phyloP scores from a whole-genome alignment of 1,140 invertebrate genomes.

The Bombus turneri region DNA sequence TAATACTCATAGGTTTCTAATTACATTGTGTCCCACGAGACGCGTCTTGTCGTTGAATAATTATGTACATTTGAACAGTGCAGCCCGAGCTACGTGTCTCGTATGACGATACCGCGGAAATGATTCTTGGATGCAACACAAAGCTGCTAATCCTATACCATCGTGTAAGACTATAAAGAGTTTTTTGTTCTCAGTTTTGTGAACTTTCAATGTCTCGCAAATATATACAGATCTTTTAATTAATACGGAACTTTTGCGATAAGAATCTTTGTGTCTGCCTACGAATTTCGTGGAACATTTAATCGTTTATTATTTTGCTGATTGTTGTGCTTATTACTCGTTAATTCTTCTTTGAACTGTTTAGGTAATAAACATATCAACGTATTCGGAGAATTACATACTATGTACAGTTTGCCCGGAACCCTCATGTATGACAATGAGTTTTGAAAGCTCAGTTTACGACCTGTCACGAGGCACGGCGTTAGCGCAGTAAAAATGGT shows the following conservation, averaged over 20 bases:
- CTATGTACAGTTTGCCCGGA: not conserved
- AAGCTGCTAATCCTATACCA: not conserved
- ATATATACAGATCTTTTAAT: not conserved
- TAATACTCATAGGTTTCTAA: conserved; percentile 19
- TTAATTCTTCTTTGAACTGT: not conserved
- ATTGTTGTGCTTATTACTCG: not conserved
- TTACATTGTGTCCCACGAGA: conserved; percentile 11
- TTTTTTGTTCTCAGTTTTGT: not conserved
- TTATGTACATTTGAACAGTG: conserved; percentile 1
- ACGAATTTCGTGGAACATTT: too few species aligned
- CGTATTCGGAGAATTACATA: not conserved
- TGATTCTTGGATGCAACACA: not conserved
- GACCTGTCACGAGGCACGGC: not conserved
- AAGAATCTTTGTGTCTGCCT: too few species aligned
- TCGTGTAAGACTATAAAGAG: not conserved
- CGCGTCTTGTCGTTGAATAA: conserved; percentile 8
- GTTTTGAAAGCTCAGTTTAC: conserved; percentile 27
- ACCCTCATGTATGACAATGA: not conserved
- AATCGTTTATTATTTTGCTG: not conserved
- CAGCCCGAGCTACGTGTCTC: not conserved
- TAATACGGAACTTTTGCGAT: too few species aligned
- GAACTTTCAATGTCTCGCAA: not conserved
- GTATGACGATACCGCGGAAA: conserved; percentile 18
- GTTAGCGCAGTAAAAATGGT: conserved; percentile 46
- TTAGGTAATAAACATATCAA: not conserved